These are phyloP conservation scores for Labrus mixtus DNA, from an alignment of 2,113 vertebrate species.

Conservation along the genomic window DNA sequence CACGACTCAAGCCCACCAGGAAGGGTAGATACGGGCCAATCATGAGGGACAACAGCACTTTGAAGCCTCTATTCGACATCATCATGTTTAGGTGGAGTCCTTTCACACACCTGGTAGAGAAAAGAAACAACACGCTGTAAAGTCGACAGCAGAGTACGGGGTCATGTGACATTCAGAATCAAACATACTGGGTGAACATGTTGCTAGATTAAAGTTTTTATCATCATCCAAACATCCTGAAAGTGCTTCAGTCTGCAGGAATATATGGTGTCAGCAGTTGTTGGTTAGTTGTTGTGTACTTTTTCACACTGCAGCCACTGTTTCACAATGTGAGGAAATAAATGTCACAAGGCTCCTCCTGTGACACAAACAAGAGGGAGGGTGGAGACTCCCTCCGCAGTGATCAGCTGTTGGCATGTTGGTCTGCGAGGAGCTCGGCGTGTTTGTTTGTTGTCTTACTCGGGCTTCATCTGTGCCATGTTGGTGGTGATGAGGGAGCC, in stretches of 20 bases:
- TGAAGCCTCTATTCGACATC: background rate
- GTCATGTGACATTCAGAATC: too few relatives aligned
- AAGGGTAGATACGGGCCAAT: conserved; percentile 88
- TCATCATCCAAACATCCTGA: background rate
- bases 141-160: background rate
- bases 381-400: conserved; percentile 23
- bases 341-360: conserved; percentile 38
- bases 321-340: conserved; percentile 18
- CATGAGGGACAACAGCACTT: conserved; percentile 74
- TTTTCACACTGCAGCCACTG: conserved; percentile 32
- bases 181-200: too few relatives aligned
- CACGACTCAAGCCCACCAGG: conserved; percentile 86
- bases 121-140: background rate
- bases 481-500: conserved; percentile 85
- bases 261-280: conserved; percentile 28
- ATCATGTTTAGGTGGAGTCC: conserved; percentile 88
- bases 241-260: conserved; percentile 7
- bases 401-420: background rate
- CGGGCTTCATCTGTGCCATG: conserved; percentile 91
- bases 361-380: background rate
- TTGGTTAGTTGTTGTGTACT: background rate
- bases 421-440: background rate
- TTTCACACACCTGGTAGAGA: conserved; percentile 82
- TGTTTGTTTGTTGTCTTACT: conserved; percentile 84
- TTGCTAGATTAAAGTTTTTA: background rate